These are phyloP conservation scores for Pterophyllum scalare DNA, from an alignment of 2,113 vertebrate genomes.

Conservation along the genomic window DNA sequence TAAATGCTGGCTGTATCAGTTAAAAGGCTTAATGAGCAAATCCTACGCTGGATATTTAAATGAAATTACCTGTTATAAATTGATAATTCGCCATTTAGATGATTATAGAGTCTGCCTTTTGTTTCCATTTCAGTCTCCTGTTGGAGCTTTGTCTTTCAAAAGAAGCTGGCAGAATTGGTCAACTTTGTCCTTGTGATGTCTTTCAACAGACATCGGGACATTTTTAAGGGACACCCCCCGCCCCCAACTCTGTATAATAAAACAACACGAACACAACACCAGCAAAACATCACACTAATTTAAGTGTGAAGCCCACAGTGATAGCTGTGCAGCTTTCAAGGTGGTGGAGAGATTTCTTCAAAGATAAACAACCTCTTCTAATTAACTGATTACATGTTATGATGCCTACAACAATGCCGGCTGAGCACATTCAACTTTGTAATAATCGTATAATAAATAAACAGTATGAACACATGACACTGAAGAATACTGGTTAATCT, in stretches of 20 bases:
- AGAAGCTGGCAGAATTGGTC: too few relatives aligned
- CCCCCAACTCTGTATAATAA: neutral
- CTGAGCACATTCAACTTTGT: neutral
- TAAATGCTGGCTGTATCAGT: constrained; percentile 3
- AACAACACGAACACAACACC: neutral
- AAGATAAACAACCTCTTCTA: neutral
- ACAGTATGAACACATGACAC: neutral
- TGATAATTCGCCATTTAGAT: constrained; percentile 12
- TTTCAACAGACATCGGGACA: neutral
- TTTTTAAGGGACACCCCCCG: neutral
- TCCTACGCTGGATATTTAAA: neutral
- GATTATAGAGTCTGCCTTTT: neutral
- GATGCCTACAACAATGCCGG: neutral
- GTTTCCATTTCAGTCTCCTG: neutral
- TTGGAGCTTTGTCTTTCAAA: too few relatives aligned
- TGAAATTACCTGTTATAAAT: neutral
- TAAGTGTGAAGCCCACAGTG: neutral
- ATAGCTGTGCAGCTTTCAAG: neutral
- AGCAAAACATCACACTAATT: neutral
- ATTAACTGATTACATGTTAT: neutral
- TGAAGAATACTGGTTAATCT: neutral
- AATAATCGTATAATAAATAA: too few relatives aligned
- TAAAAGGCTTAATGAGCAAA: constrained; percentile 20
- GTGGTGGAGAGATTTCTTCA: neutral
- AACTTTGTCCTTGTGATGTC: neutral